Conservation (phyloP, 2,797 vertebrate genomes). For the Muraenolepis orangiensis region DNA sequence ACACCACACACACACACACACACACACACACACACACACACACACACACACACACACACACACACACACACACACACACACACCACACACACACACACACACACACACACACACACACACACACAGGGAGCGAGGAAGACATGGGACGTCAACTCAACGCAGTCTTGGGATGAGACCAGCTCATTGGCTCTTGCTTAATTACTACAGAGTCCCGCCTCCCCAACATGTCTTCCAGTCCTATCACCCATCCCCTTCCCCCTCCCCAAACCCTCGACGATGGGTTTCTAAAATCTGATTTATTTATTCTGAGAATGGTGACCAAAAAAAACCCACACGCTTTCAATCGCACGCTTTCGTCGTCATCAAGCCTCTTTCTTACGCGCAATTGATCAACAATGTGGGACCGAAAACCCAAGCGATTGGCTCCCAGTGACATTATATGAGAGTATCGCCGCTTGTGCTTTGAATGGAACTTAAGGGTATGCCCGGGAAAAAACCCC, state of each 20-base stretch:
- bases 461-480: background rate
- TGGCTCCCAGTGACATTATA: background rate
- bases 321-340: background rate
- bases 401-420: background rate
- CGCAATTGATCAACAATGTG: conserved; percentile 1
- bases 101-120: no score
- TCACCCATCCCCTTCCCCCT: conserved; percentile 25
- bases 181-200: conserved; percentile 46
- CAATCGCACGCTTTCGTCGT: background rate
- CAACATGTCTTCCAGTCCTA: no score
- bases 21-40: no score
- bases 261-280: conserved; percentile 17
- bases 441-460: background rate
- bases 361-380: background rate
- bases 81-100: no score
- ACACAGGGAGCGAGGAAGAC: conserved; percentile 23
- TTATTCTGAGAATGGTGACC: background rate
- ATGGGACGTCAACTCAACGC: conserved; percentile 29
- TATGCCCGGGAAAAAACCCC: background rate
- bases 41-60: no score
- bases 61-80: no score
- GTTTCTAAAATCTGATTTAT: background rate
- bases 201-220: conserved; percentile 26
- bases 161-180: conserved; percentile 57
- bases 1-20: no score